A percentile compares a stretch with the other conserved stretches of the same genome.
These are phyloP conservation scores for Cephus rjabovi DNA, from an alignment of 2,888 invertebrate species.

Conservation along the genomic window DNA sequence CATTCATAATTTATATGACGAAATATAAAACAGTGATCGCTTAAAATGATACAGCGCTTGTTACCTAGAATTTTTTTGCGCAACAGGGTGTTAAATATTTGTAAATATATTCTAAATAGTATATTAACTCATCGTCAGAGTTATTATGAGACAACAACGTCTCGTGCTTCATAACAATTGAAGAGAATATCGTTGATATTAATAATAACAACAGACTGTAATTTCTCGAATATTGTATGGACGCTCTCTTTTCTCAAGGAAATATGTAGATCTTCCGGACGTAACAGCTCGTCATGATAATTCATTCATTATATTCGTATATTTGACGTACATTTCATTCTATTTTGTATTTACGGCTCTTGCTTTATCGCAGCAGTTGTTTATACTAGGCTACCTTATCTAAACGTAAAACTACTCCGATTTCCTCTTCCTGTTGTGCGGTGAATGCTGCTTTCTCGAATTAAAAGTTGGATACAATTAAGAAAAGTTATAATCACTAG, in stretches of 20 bases:
- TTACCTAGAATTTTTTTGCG: not conserved
- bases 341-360: not conserved
- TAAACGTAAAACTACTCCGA: not conserved
- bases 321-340: not conserved
- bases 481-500: not conserved
- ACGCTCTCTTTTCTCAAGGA: not conserved
- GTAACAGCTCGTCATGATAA: not conserved
- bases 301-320: not conserved
- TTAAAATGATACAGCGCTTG: not conserved
- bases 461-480: not conserved
- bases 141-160: not conserved
- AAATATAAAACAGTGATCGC: not conserved
- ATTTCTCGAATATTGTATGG: not conserved
- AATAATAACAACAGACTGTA: not conserved
- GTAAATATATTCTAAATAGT: not conserved
- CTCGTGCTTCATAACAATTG: conserved; percentile 5
- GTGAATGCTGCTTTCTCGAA: not conserved
- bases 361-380: not conserved
- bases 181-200: not conserved
- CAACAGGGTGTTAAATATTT: not conserved
- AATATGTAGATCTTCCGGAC: not conserved
- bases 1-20: not conserved
- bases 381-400: not conserved
- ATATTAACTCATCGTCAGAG: not conserved
- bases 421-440: not conserved